These are phyloP conservation scores for Mylabris sibirica DNA, from an alignment of 2,888 invertebrate species.

Conservation along the genomic window DNA sequence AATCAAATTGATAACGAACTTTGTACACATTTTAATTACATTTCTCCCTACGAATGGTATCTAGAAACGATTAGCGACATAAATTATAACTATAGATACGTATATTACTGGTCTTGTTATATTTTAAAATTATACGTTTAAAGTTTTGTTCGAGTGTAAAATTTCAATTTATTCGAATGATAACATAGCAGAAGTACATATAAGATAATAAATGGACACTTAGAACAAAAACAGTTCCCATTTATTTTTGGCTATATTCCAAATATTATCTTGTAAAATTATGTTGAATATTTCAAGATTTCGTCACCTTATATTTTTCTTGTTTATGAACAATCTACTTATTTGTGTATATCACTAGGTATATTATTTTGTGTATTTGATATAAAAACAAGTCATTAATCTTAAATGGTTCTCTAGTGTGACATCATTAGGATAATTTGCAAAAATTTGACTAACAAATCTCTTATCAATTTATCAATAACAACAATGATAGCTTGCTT, in stretches of 20 bases:
- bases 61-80: too few species aligned
- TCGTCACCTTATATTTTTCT: neutral
- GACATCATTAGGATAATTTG: too few species aligned
- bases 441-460: neutral
- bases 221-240: neutral
- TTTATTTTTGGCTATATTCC: neutral
- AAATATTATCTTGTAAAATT: neutral
- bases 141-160: neutral
- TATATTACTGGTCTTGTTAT: too few species aligned
- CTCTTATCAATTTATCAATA: neutral
- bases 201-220: neutral
- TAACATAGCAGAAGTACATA: neutral
- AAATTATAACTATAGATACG: too few species aligned
- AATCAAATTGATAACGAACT: neutral
- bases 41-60: neutral
- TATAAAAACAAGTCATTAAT: too few species aligned
- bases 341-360: neutral
- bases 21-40: neutral
- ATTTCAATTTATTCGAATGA: slow-evolving; percentile 1
- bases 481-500: neutral
- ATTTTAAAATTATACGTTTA: neutral
- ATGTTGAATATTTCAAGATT: neutral
- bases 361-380: neutral
- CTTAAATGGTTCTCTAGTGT: too few species aligned
- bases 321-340: neutral